Evolutionary conservation across 2,797 vertebrate genomes (phyloP), one percentile per base, ranked within the genome.

Genomic region (Intellagama lesueurii): DNA sequence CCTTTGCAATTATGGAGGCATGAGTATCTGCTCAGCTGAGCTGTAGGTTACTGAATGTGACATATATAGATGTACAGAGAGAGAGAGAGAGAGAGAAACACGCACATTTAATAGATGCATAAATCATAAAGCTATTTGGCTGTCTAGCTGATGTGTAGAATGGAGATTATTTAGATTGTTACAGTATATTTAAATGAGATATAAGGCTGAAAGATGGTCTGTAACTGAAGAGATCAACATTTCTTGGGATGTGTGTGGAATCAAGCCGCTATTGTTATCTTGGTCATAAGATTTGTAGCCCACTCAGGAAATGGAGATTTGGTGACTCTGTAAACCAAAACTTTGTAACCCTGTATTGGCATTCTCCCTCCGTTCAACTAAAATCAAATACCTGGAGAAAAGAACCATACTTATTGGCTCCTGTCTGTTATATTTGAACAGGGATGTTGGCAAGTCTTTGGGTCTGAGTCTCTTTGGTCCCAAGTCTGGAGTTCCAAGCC

Each of bases 1-100:
- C 89, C 92, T 92, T 92, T 91, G 86, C 89, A 81, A 84, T 95
- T 91, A 92, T 86, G 90, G 90, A 92, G 87, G 83, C 91, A 87
- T 77, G 35, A 91, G 69, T 82, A 69, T 91, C 86, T 81, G 26
- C 84, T 56, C 8, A 90, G 87, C 68, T 35, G 47, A 77, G 81
- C 40, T n/a, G n/a, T 78, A 72, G 70, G 83, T 92, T 70, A 69
- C 22, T n/a, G 73, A 60, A 28, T 64, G 26, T 26, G 68, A 17
- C 32, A 56, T 17, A 32, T 16, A 30, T 44, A 79, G 44, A 72
- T 24, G 77, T 35, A 30, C 47, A 56, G 12, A 56, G 7, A 56
- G 7, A 56, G 7, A 56, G 7, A 56, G 7, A 56, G 7, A 56
- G 7, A 56, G 7, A 56, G 7, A 56, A 7, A 56, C 52, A 56